Evolutionary conservation across 2,113 vertebrate genomes (phyloP), one percentile per base, ranked within the genome.

Genomic region (Semicossyphus pulcher): DNA sequence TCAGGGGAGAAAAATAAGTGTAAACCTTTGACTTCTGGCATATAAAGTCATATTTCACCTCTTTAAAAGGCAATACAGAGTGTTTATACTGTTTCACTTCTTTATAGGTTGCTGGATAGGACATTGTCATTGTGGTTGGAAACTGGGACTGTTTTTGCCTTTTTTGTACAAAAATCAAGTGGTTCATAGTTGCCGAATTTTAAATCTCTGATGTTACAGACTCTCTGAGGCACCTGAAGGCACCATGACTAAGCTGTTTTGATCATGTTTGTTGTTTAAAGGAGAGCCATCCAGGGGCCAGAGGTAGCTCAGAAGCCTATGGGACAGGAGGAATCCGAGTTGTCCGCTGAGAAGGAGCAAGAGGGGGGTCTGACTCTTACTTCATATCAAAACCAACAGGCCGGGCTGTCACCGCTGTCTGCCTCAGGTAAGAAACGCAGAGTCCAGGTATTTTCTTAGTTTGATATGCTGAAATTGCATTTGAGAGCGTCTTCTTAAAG

Each of bases 241-340:
- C 59, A 42, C 31, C 39, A 29, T 28, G 1, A 16, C 2, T 21
- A 2, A 54, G 18, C 0, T 32, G 1, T 49, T 64, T 28, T 49
- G 7, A 16, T 31, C 23, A 12, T 65, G 1, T 57, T 7, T 81
- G 1, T 51, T 10, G 44, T 60, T 72, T 51, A 12, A 67, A 94
- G 93, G 84, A 77, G 76, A 72, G 92, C 91, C 7, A 10, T 93
- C 14, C 84, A 87, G 0, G 83, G 68, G 0, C 79, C 80, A 21
- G 88, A 88, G 14, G 69, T 54, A 1, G 54, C 31, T 0, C 83
- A 71, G 64, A 66, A 67, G 68, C 79, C 78, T 74, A 87, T 86
- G 77, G 91, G 88, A 59, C 91, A 89, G 60, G 92, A 94, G 53
- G 91, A 92, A 42, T 90, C 90, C 0, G 92, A 92, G 34, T 48